Evolutionary conservation across 37 sponge, comb jelly and placozoan genomes (phyloP).

Genomic region (Spongilla lacustris): DNA sequence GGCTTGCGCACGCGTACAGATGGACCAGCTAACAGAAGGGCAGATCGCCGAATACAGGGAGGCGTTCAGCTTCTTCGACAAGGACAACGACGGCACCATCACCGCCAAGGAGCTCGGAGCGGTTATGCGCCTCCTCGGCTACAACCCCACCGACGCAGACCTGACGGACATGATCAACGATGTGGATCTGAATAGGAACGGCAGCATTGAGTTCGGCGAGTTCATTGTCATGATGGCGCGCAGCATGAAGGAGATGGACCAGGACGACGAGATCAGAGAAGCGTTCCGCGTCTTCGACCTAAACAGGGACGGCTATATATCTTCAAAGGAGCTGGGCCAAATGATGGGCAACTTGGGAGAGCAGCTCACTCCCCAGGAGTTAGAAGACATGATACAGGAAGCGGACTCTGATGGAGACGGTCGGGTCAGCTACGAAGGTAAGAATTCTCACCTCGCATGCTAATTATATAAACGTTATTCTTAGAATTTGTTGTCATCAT

Average conservation of each 20-base stretch:
- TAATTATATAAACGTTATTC: background rate
- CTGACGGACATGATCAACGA: background rate
- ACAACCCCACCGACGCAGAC: background rate
- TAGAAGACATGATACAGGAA: background rate
- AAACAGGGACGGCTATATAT: background rate
- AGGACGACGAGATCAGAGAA: background rate
- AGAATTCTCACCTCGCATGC: background rate
- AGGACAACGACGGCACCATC: background rate
- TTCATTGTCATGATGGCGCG: background rate
- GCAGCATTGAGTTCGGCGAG: background rate
- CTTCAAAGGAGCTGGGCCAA: background rate
- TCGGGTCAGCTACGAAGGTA: background rate
- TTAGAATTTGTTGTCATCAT: background rate
- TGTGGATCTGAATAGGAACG: background rate
- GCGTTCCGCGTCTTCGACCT: background rate
- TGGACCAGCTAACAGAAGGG: background rate
- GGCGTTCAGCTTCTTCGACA: background rate
- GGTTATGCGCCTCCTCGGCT: background rate
- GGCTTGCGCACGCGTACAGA: no score
- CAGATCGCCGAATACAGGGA: constrained; percentile 12
- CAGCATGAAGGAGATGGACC: background rate
- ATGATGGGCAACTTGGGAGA: background rate
- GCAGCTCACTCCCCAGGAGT: background rate
- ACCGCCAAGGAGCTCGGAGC: background rate
- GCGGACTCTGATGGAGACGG: background rate